Base-by-base conservation (phyloP, 1,140 invertebrate genomes). In the Drosophila murphyi region DNA sequence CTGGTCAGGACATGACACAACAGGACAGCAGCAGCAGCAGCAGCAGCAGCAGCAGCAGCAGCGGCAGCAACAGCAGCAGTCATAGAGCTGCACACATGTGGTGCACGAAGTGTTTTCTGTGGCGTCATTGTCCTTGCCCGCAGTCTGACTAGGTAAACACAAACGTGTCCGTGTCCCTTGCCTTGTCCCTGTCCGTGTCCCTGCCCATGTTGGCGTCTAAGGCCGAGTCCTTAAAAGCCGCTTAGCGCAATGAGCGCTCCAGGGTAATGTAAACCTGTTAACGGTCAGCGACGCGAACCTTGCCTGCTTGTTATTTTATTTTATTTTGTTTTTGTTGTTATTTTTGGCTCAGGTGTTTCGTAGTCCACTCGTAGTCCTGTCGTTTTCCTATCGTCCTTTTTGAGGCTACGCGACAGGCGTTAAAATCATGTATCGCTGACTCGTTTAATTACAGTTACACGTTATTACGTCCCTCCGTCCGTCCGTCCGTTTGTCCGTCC, bases 401-500 rank as follows among this genome's bases (percentile, higher is more conserved):
- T 61, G 63, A 54, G 82, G 70, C 78, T 81, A 69, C 71, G 50
- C 76, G 83, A 87, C 83, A 87, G 80, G 83, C 85, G 83, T 87
- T 88, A 88, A 87, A 87, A 87, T 88, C 83, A 87, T 87, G 80
- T 87, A 87, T 88, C 83, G 83, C 83, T 87, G 83, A 87, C 83
- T 87, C 85, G 72, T 87, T 88, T 83, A 88, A 87, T 87, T 87
- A 88, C 80, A 79, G 79, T 88, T 79, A 88, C 82, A 88, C 82
- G 72, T 82, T 82, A 86, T 75, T 86, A 70, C 70, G 73, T 20
- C 20, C 20, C 20, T 20, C 20, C 80, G 67, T 54, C 31, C 50
- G 47, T 20, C 20, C 20, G 20, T 2, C 20, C 20, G 20, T 20
- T 2, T 2, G 20, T 20, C 20, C 20, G 20, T 5, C 37, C 5